These are phyloP conservation scores for Carduelis carduelis DNA, from an alignment of 2,797 vertebrate genomes.

Conservation along the genomic window DNA sequence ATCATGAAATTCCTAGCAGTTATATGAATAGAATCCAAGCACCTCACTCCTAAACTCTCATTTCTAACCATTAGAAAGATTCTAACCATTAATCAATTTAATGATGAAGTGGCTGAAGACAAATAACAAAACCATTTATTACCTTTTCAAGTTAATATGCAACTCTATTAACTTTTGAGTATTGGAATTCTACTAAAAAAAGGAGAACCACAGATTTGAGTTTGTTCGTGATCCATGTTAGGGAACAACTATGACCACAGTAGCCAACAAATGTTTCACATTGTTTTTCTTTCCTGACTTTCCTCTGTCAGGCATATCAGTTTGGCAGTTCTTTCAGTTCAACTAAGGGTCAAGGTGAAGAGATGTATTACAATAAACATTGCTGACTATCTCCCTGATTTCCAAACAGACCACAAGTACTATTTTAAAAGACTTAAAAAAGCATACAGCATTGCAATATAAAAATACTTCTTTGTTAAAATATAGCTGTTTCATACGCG, in stretches of 20 bases:
- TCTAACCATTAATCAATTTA: not conserved
- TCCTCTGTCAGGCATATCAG: not conserved
- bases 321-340: not conserved
- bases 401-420: not conserved
- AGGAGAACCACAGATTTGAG: not conserved
- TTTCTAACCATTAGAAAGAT: not conserved
- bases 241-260: not conserved
- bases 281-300: not conserved
- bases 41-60: not conserved
- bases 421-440: not conserved
- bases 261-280: not conserved
- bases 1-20: not conserved
- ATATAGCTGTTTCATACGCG: not conserved
- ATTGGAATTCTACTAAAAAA: not conserved
- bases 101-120: not conserved
- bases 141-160: not conserved
- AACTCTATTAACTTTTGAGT: not conserved
- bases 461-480: not conserved
- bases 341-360: not conserved
- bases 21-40: not conserved
- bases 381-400: not conserved
- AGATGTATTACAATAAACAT: accelerated
- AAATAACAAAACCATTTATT: not conserved
- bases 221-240: not conserved
- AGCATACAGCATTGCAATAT: not conserved